Conservation (phyloP, 1,140 invertebrate genomes). For the Octopus bimaculoides region DNA sequence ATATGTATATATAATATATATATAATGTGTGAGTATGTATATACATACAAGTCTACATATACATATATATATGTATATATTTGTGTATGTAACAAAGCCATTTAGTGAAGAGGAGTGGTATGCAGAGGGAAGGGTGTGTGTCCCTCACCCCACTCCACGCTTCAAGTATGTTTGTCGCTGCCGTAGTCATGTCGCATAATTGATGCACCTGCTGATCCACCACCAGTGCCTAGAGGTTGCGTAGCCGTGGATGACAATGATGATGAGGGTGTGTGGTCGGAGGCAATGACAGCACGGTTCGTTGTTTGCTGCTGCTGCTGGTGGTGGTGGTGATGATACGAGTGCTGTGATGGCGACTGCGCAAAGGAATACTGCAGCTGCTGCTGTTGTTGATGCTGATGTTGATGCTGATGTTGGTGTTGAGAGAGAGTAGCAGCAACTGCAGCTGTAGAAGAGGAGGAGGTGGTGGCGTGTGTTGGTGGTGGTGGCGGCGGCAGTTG, state of each 20-base stretch:
- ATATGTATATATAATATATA: no score
- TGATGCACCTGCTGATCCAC: neutral
- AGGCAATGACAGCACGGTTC: neutral
- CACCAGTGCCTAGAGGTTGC: neutral
- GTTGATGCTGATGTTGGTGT: neutral
- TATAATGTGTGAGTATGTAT: no score
- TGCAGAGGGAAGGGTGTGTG: no score
- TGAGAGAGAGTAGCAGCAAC: neutral
- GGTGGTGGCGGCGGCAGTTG: neutral
- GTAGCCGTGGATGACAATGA: neutral
- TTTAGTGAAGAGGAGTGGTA: no score
- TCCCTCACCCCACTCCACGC: neutral
- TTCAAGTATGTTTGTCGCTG: slow-evolving; percentile 1
- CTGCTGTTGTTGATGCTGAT: neutral
- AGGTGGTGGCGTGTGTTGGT: neutral
- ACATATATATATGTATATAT: no score
- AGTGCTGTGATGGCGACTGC: slow-evolving; percentile 1
- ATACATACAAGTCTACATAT: no score
- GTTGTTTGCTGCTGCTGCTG: neutral
- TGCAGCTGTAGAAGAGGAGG: neutral
- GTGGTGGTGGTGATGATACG: neutral
- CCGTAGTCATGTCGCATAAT: neutral
- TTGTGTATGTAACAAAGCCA: no score
- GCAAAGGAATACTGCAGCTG: neutral
- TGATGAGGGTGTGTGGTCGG: neutral